phyloP scores from a whole-genome alignment of 2,888 invertebrate genomes.

The Thymelicus lineola region DNA sequence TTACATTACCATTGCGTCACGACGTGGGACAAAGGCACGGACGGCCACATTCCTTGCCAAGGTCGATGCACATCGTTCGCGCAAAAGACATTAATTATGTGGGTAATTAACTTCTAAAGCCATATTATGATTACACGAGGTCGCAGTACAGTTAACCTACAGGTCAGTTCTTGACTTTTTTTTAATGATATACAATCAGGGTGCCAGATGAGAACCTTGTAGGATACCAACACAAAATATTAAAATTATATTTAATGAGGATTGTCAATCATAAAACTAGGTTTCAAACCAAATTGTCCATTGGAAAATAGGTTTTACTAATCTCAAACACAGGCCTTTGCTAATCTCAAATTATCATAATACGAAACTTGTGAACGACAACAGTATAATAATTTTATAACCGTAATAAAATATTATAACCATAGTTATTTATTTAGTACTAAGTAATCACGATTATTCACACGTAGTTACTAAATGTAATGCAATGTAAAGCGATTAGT shows the following conservation, averaged over 20 bases:
- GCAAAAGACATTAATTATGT: conserved; percentile 50
- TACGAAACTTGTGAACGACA: too few species aligned
- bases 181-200: conserved; percentile 4
- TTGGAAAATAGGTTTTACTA: too few species aligned
- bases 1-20: conserved; percentile 44
- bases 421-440: too few species aligned
- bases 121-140: conserved; percentile 22
- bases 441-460: background rate
- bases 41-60: conserved; percentile 69
- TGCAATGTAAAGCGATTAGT: conserved; percentile 7
- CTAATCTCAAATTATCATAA: too few species aligned
- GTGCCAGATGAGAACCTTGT: conserved; percentile 9
- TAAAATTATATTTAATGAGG: too few species aligned
- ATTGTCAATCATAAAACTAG: too few species aligned
- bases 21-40: conserved; percentile 53
- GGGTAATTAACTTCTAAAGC: conserved; percentile 24
- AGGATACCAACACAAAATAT: background rate
- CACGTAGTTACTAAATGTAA: conserved; percentile 3
- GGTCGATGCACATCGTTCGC: conserved; percentile 68
- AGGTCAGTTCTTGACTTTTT: background rate
- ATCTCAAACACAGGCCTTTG: too few species aligned
- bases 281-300: too few species aligned
- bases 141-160: background rate
- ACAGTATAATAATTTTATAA: too few species aligned
- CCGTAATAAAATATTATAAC: too few species aligned